phyloP scores from a whole-genome alignment of 1,140 invertebrate species.

The Neodiprion fabricii region DNA sequence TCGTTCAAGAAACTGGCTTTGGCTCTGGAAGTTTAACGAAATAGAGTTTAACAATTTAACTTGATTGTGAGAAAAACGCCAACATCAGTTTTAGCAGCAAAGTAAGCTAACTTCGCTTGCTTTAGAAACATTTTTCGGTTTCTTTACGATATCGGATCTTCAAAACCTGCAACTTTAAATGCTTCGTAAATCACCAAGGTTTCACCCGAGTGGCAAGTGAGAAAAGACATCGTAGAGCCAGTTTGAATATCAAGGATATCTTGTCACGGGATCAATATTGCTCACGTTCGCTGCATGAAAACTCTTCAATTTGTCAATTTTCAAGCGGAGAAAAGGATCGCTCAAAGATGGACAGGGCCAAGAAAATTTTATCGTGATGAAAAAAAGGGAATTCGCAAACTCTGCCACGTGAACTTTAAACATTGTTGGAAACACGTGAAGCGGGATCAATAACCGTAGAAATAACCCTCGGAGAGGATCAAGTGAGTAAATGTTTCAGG shows the following conservation, averaged over 20 bases:
- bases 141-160: background rate
- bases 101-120: background rate
- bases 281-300: too few relatives aligned
- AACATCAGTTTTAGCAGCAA: background rate
- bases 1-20: background rate
- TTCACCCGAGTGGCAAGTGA: background rate
- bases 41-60: slow-evolving; percentile 3
- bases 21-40: background rate
- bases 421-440: too few relatives aligned
- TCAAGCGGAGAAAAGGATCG: too few relatives aligned
- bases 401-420: too few relatives aligned
- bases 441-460: too few relatives aligned
- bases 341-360: too few relatives aligned
- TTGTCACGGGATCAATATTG: background rate
- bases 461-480: too few relatives aligned
- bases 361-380: too few relatives aligned
- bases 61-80: background rate
- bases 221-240: background rate
- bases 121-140: background rate
- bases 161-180: background rate
- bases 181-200: background rate
- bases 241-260: background rate
- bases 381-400: too few relatives aligned
- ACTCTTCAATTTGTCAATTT: too few relatives aligned
- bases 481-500: too few relatives aligned